Percentiles rank a stretch among this genome's conserved stretches.
Conservation (phyloP, 1,140 invertebrate genomes). For the Aricia agestis region DNA sequence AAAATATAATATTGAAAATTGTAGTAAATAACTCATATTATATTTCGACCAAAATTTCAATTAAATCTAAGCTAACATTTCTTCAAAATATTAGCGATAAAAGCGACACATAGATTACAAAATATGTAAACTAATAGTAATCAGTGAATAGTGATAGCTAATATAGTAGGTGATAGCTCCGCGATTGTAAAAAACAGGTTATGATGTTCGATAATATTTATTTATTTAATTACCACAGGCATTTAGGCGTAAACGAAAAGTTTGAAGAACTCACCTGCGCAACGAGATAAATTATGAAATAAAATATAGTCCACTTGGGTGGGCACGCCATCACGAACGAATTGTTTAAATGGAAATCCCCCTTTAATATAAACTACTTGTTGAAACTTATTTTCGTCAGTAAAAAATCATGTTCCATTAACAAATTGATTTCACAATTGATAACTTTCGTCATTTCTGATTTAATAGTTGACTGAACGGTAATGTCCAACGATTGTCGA, state of each 20-base stretch:
- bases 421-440: constrained; percentile 23
- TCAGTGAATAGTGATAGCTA: too few relatives aligned
- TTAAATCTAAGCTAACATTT: too few relatives aligned
- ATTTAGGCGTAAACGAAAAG: background rate
- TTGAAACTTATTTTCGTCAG: constrained; percentile 13
- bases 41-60: too few relatives aligned
- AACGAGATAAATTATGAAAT: constrained; percentile 29
- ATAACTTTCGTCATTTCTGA: background rate
- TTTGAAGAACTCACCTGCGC: constrained; percentile 36
- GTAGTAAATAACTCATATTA: too few relatives aligned
- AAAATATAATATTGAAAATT: too few relatives aligned
- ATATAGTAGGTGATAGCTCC: too few relatives aligned
- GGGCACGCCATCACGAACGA: constrained; percentile 46
- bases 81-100: too few relatives aligned
- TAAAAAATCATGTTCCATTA: constrained; percentile 20
- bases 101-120: too few relatives aligned
- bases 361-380: constrained; percentile 10
- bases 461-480: background rate
- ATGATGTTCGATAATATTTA: background rate
- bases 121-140: too few relatives aligned
- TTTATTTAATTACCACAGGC: background rate
- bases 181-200: background rate
- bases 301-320: constrained; percentile 34
- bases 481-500: background rate
- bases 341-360: constrained; percentile 25